Evolutionary conservation across 2,113 vertebrate genomes (phyloP).

Genomic region (Circaetus gallicus): DNA sequence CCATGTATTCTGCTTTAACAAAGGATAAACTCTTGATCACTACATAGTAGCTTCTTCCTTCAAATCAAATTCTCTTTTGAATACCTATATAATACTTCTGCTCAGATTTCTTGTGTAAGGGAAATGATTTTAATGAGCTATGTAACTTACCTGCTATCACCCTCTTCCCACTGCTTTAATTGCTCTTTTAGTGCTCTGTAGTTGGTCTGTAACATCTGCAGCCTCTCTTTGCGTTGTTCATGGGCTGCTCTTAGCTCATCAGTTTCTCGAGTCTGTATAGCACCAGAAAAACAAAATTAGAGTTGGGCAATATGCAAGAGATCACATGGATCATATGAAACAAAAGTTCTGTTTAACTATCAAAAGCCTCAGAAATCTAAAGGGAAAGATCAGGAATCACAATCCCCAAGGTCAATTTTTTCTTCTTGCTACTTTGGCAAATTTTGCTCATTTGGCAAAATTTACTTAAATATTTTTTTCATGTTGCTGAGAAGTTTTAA

Average conservation of each 20-base stretch:
- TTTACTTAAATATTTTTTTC: not conserved
- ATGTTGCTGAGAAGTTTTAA: not conserved
- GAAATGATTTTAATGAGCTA: constrained; percentile 63
- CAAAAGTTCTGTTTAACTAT: not conserved
- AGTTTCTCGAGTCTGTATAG: constrained; percentile 79
- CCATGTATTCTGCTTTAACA: not conserved
- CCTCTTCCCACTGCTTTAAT: constrained; percentile 83
- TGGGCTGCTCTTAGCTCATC: constrained; percentile 84
- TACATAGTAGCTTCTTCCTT: not conserved
- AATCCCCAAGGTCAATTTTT: not conserved
- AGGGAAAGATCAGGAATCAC: not conserved
- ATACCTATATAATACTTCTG: constrained; percentile 11
- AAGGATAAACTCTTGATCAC: constrained; percentile 1
- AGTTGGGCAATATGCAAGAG: constrained; percentile 1
- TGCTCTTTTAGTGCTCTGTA: constrained; percentile 86
- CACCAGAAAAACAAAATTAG: constrained; percentile 61
- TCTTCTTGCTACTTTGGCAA: not conserved
- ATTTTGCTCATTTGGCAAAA: not conserved
- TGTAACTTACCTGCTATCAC: constrained; percentile 80
- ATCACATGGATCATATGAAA: not conserved
- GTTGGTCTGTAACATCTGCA: constrained; percentile 86
- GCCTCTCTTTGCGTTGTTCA: constrained; percentile 78
- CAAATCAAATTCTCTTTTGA: constrained; percentile 57
- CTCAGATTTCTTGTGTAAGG: constrained; percentile 57
- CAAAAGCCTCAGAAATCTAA: not conserved